A percentile compares a stretch with the other conserved stretches of the same genome.
Evolutionary conservation across 1,140 invertebrate genomes (phyloP).

Genomic region (Pollicipes pollicipes): DNA sequence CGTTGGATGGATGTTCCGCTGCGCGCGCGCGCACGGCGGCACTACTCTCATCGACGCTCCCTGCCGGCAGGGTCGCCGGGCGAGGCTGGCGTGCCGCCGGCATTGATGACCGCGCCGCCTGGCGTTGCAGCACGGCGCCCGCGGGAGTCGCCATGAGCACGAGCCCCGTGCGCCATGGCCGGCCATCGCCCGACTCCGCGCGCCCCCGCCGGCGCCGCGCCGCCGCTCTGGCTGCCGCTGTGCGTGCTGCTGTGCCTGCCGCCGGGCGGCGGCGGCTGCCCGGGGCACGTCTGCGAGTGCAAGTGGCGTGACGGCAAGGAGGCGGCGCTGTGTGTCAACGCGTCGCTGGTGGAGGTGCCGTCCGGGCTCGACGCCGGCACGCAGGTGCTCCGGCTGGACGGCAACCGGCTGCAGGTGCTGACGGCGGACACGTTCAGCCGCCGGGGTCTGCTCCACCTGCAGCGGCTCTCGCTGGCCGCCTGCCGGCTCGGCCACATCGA

Average conservation of each 20-base stretch:
- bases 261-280: slow-evolving; percentile 32
- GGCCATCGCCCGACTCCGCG: no score
- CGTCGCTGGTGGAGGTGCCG: slow-evolving; percentile 52
- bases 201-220: no score
- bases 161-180: neutral
- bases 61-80: no score
- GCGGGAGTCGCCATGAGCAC: neutral
- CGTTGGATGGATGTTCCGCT: no score
- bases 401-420: slow-evolving; percentile 60
- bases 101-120: no score
- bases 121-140: neutral
- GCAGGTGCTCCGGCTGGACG: slow-evolving; percentile 67
- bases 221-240: neutral
- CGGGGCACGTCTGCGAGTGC: slow-evolving; percentile 53
- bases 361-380: slow-evolving; percentile 64
- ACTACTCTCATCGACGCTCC: no score
- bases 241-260: neutral
- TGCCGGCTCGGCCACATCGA: slow-evolving; percentile 59
- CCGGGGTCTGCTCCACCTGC: slow-evolving; percentile 59
- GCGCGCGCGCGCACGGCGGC: no score
- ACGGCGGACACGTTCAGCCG: slow-evolving; percentile 54
- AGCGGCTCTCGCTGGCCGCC: slow-evolving; percentile 58
- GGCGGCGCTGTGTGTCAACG: slow-evolving; percentile 63
- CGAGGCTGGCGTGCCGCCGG: no score
- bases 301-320: slow-evolving; percentile 83